Percentiles rank a stretch among this genome's conserved stretches.
These are phyloP conservation scores for Lasiurus cinereus DNA, from an alignment of 2,113 vertebrate genomes.

Conservation along the genomic window DNA sequence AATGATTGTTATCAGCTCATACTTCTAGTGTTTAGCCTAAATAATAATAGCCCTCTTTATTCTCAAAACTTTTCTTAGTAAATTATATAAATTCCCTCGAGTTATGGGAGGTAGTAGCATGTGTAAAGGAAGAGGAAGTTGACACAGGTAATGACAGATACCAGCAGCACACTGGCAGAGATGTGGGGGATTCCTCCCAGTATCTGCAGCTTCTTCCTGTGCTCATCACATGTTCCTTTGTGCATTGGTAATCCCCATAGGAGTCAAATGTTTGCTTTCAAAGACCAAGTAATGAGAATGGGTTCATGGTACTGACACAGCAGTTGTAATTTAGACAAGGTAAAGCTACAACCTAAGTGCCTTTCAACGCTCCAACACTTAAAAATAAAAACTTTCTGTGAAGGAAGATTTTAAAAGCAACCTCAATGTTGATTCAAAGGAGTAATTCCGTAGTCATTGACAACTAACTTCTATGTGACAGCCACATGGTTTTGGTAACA, in stretches of 20 bases:
- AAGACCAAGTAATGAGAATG: neutral
- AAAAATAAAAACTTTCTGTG: neutral
- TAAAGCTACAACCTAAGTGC: neutral
- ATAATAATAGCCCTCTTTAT: no score
- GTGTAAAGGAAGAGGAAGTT: neutral
- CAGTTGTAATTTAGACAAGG: neutral
- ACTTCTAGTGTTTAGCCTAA: no score
- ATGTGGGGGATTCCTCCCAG: neutral
- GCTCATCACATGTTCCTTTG: neutral
- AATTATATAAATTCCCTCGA: neutral
- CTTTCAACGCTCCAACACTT: neutral
- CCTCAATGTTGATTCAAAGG: neutral
- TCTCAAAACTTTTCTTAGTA: neutral
- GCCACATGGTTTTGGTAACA: conserved; percentile 14
- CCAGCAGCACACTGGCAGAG: neutral
- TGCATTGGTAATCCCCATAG: neutral
- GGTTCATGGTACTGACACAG: neutral
- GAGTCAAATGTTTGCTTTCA: neutral
- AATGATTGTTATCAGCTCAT: no score
- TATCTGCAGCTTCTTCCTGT: neutral
- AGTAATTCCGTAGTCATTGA: neutral
- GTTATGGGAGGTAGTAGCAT: neutral
- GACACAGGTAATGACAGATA: neutral
- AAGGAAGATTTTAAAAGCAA: neutral
- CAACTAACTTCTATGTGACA: neutral